A percentile compares a stretch with the other conserved stretches of the same genome.
phyloP scores from a whole-genome alignment of 2,797 vertebrate species.

The Gymnodraco acuticeps region DNA sequence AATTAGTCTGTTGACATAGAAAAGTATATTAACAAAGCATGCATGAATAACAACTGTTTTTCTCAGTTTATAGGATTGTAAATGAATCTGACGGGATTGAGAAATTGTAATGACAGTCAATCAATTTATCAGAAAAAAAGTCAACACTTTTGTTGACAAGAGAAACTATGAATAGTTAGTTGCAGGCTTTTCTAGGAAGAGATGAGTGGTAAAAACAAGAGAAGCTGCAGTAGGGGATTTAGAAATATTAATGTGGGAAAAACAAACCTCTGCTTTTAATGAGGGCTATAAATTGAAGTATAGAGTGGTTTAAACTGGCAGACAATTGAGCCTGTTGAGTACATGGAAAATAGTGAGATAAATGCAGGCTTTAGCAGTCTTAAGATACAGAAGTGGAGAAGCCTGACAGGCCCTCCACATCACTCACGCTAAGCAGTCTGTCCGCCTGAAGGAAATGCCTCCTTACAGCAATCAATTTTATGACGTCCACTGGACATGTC shows the following conservation, averaged over 20 bases:
- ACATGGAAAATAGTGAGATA: constrained; percentile 68
- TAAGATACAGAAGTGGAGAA: constrained; percentile 53
- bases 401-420: constrained; percentile 65
- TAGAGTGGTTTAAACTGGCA: constrained; percentile 62
- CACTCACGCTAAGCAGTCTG: constrained; percentile 75
- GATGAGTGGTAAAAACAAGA: constrained; percentile 42
- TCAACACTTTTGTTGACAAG: constrained; percentile 14
- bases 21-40: neutral
- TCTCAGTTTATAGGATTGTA: neutral
- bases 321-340: constrained; percentile 52
- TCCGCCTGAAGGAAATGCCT: constrained; percentile 76
- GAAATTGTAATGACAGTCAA: constrained; percentile 1
- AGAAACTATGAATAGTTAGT: constrained; percentile 33
- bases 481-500: constrained; percentile 65
- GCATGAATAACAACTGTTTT: neutral
- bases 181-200: constrained; percentile 12
- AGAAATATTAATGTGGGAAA: constrained; percentile 53
- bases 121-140: neutral
- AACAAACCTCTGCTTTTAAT: constrained; percentile 48
- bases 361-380: constrained; percentile 63
- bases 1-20: neutral
- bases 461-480: constrained; percentile 68
- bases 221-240: constrained; percentile 28
- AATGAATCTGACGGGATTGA: neutral
- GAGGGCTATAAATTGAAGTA: constrained; percentile 55